phyloP scores from a whole-genome alignment of 2,888 invertebrate species.

The Atrina japonica region DNA sequence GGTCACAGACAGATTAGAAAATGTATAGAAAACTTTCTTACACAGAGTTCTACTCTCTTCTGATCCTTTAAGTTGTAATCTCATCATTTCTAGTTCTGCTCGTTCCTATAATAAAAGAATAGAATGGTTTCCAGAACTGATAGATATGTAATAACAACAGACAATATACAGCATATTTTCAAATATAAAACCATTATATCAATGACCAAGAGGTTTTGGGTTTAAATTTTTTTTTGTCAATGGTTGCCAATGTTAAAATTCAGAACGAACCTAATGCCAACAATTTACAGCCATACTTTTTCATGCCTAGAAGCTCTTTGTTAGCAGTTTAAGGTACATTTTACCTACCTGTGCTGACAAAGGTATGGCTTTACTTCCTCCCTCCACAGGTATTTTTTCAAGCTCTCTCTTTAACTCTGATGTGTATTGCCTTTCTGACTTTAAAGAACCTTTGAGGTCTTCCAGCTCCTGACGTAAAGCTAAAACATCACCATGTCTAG shows the following conservation, averaged over 20 bases:
- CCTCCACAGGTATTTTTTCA: conserved; percentile 58
- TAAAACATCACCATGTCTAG: conserved; percentile 76
- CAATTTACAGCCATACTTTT: no score
- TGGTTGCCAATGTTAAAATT: no score
- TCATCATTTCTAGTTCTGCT: conserved; percentile 77
- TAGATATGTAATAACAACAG: no score
- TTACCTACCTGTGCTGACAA: conserved; percentile 58
- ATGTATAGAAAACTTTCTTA: conserved; percentile 70
- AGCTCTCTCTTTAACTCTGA: conserved; percentile 80
- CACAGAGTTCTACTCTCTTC: conserved; percentile 82
- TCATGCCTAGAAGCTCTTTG: no score
- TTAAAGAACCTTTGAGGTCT: conserved; percentile 75
- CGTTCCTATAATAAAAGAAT: conserved; percentile 68
- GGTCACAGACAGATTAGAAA: no score
- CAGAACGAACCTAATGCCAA: no score
- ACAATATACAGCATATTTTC: no score
- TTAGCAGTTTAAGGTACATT: no score
- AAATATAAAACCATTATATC: no score
- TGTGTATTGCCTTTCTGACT: conserved; percentile 79
- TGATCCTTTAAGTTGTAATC: conserved; percentile 81
- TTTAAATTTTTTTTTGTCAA: no score
- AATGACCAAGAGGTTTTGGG: no score
- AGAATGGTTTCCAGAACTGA: no score
- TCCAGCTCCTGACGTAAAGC: conserved; percentile 79
- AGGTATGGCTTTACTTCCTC: conserved; percentile 36